Percentiles rank a stretch among this genome's conserved stretches.
These are phyloP conservation scores for Macrosoma leucophasiata DNA, from an alignment of 2,888 invertebrate genomes.

Conservation along the genomic window DNA sequence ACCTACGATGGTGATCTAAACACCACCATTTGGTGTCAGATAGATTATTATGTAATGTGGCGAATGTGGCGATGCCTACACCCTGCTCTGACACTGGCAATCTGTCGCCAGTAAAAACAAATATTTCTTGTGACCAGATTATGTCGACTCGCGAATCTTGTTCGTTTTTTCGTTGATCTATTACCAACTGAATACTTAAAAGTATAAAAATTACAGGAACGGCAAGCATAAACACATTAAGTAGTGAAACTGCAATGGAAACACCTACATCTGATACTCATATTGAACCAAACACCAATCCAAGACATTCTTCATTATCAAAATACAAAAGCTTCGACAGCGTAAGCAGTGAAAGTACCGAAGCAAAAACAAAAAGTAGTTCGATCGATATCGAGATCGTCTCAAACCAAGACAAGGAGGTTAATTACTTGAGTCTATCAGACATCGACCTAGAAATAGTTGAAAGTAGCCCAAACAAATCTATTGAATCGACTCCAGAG, in stretches of 20 bases:
- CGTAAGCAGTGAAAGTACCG: constrained; percentile 24
- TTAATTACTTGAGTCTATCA: constrained; percentile 51
- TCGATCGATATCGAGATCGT: constrained; percentile 36
- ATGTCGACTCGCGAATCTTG: too few species aligned
- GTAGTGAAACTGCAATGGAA: background rate
- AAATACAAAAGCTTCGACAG: constrained; percentile 33
- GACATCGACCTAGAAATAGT: constrained; percentile 66
- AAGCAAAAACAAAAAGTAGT: too few species aligned
- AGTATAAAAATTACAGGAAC: constrained; percentile 1
- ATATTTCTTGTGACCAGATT: too few species aligned
- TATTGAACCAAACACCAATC: constrained; percentile 1
- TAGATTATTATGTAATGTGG: too few species aligned
- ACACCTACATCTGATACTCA: background rate
- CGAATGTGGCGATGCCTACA: too few species aligned
- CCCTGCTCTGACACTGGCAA: too few species aligned
- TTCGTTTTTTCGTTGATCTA: too few species aligned
- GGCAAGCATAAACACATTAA: background rate
- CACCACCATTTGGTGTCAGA: too few species aligned
- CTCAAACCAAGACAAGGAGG: constrained; percentile 40
- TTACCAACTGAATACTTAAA: too few species aligned
- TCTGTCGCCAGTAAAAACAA: too few species aligned
- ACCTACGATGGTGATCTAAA: too few species aligned
- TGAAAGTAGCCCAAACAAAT: constrained; percentile 42
- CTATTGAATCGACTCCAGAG: constrained; percentile 37
- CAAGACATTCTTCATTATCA: constrained; percentile 9